Conservation (phyloP, 2,797 vertebrate genomes). For the Chloroceryle amazona region DNA sequence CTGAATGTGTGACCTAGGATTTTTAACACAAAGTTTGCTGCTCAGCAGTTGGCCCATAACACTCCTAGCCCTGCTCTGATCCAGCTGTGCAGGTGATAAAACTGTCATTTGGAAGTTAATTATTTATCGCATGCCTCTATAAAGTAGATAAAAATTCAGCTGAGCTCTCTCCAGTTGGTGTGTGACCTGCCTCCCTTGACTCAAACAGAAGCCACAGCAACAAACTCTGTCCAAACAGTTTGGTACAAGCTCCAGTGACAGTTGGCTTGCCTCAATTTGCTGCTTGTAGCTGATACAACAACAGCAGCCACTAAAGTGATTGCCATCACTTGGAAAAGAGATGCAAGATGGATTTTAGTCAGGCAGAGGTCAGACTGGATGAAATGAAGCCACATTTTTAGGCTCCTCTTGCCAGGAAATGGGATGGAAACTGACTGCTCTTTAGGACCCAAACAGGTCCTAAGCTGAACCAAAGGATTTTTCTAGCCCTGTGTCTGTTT, state of each 20-base stretch:
- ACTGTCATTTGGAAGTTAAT: constrained; percentile 65
- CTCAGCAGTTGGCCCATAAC: neutral
- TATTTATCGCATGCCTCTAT: constrained; percentile 71
- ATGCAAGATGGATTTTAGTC: neutral
- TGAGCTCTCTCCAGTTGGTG: constrained; percentile 6
- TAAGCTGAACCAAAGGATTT: neutral
- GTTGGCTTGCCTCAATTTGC: neutral
- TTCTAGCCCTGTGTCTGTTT: neutral
- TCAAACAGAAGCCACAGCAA: neutral
- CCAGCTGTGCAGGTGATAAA: neutral
- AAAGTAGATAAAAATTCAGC: constrained; percentile 65
- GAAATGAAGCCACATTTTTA: neutral
- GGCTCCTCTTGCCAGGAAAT: neutral
- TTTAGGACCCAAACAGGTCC: neutral
- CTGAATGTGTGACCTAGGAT: neutral
- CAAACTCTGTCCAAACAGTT: neutral
- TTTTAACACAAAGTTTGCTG: neutral
- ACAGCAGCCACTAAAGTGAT: neutral
- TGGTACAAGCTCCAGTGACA: neutral
- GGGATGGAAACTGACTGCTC: neutral
- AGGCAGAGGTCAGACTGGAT: neutral
- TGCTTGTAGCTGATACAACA: neutral
- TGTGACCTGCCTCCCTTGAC: neutral
- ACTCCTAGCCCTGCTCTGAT: neutral
- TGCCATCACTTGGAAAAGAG: neutral